Percentiles rank a stretch among this genome's conserved stretches.
Conservation (phyloP, 1,140 invertebrate genomes). For the Drosophila takahashii region DNA sequence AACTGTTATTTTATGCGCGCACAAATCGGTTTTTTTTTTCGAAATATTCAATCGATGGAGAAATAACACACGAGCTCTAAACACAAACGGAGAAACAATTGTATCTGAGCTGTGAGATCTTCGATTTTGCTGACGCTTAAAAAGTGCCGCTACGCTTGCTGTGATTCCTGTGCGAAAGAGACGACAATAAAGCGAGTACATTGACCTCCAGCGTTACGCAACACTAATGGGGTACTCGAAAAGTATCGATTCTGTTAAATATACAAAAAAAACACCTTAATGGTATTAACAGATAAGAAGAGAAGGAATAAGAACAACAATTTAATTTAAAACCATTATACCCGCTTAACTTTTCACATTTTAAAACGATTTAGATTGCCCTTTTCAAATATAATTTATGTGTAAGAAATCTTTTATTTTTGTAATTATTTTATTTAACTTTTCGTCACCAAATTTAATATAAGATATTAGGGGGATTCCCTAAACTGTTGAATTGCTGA, state of each 20-base stretch:
- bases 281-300: no score
- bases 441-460: no score
- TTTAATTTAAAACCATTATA: no score
- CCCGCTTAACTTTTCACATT: no score
- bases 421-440: no score
- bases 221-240: background rate
- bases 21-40: no score
- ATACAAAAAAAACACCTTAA: background rate
- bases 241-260: background rate
- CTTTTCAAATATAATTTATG: no score
- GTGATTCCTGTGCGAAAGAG: background rate
- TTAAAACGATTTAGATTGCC: no score
- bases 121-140: background rate
- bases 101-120: background rate
- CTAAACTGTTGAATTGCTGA: no score
- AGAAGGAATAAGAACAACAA: background rate
- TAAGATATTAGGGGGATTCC: no score
- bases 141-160: background rate
- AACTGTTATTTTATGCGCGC: no score
- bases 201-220: background rate
- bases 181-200: background rate
- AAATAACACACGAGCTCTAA: background rate
- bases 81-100: background rate
- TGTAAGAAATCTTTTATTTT: no score
- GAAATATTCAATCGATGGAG: background rate